phyloP scores from a whole-genome alignment of 1,140 invertebrate species.

The Prorops nasuta region DNA sequence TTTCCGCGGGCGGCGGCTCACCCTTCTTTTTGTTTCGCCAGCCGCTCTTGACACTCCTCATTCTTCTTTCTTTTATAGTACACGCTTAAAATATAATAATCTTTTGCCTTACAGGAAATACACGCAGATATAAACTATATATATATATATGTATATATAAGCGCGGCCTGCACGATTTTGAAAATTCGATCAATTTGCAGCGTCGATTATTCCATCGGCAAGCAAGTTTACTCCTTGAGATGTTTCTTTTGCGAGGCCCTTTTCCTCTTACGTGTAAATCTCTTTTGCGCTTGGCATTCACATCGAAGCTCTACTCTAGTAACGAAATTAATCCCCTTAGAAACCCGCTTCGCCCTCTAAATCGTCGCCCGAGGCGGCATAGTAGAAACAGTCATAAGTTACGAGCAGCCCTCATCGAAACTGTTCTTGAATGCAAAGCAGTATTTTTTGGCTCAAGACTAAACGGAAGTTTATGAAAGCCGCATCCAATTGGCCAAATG shows the following conservation, averaged over 20 bases:
- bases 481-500: too few relatives aligned
- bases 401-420: not conserved
- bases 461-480: not conserved
- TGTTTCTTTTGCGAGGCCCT: too few relatives aligned
- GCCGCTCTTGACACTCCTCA: not conserved
- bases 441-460: not conserved
- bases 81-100: too few relatives aligned
- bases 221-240: too few relatives aligned
- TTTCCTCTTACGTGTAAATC: too few relatives aligned
- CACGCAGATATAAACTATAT: too few relatives aligned
- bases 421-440: not conserved
- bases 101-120: too few relatives aligned
- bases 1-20: slow-evolving; percentile 24
- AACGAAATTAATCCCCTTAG: slow-evolving; percentile 27
- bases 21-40: not conserved
- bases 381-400: slow-evolving; percentile 14
- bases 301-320: slow-evolving; percentile 5
- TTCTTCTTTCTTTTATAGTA: not conserved
- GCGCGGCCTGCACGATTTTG: too few relatives aligned
- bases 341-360: slow-evolving; percentile 9
- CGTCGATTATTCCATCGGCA: too few relatives aligned
- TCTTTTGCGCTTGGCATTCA: slow-evolving; percentile 11
- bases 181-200: too few relatives aligned
- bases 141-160: too few relatives aligned
- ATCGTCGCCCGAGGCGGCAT: slow-evolving; percentile 17